Base-by-base conservation (phyloP, 1,140 invertebrate species). In the Cardiocondyla obscurior region DNA sequence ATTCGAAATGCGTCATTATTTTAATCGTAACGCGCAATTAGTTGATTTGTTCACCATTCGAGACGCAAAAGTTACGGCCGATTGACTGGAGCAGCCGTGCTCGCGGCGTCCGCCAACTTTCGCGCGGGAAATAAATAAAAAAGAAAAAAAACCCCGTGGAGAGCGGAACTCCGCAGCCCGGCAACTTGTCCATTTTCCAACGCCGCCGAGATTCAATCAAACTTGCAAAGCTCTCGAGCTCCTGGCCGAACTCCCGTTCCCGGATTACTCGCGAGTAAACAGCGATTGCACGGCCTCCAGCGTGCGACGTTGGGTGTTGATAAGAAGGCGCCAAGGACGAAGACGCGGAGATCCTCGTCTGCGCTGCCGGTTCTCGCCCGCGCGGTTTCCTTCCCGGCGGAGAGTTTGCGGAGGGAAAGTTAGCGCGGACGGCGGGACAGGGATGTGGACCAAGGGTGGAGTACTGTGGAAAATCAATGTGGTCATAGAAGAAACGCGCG, bases 391-490 rank as follows among this genome's bases (percentile, higher is more conserved):
- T 16, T 42, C n/a, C 3, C 33, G 10, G 22, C 51, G 12, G 28
- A 79, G 57, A 67, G 81, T 46, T 67, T 36, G 60, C 51, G 36
- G 33, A 58, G 62, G 49, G 25, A 36, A 65, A 70, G 76, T 81
- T 67, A 81, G 67, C 44, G n/a, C 6, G 10, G 83, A 60, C 39
- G 22, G 44, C 30, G n/a, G 33, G 33, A 82, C 53, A 49, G 70
- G 65, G 49, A 73, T 76, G 83, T 65, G 83, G 87, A 90, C 46
- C 36, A 19, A 67, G 57, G 46, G 82, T 70, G 62, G 74, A 81
- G 46, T 30, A 60, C 57, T 58, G 84, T 65, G 73, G 90, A 91
- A 91, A 90, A 92, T 92, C 91, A 89, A 91, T 92, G 90, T 86
- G 88, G 85, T 91, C 87, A 79, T 79, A 79, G 74, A 86, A 83